These are phyloP conservation scores for Philonicus albiceps DNA, from an alignment of 2,888 invertebrate genomes.

Conservation along the genomic window DNA sequence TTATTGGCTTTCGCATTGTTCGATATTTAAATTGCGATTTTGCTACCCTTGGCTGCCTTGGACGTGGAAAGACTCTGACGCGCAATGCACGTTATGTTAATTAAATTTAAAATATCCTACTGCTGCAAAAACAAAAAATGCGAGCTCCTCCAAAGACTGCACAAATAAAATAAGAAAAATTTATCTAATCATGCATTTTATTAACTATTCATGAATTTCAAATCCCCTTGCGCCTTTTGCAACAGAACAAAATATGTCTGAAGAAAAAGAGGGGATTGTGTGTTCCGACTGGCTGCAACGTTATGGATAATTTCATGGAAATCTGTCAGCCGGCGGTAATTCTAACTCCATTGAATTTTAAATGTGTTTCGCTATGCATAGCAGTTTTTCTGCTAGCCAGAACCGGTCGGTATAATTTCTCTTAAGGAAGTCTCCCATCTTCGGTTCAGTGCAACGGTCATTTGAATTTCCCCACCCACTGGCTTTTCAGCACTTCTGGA, in stretches of 20 bases:
- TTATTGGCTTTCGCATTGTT: neutral
- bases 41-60: neutral
- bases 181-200: neutral
- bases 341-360: slow-evolving; percentile 6
- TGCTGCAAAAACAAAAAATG: neutral
- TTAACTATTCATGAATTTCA: neutral
- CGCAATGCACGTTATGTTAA: neutral
- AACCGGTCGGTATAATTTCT: neutral
- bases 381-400: neutral
- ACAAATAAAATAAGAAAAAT: neutral
- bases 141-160: neutral
- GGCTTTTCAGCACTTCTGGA: neutral
- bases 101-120: neutral
- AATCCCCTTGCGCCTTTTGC: neutral
- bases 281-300: neutral
- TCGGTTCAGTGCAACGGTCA: neutral
- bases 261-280: neutral
- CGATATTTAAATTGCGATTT: neutral
- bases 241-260: neutral
- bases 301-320: slow-evolving; percentile 10
- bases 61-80: neutral
- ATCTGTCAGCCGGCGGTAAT: neutral
- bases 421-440: neutral
- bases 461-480: neutral
- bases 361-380: neutral